These are phyloP conservation scores for Solea senegalensis DNA, from an alignment of 2,113 vertebrate genomes.

Conservation along the genomic window DNA sequence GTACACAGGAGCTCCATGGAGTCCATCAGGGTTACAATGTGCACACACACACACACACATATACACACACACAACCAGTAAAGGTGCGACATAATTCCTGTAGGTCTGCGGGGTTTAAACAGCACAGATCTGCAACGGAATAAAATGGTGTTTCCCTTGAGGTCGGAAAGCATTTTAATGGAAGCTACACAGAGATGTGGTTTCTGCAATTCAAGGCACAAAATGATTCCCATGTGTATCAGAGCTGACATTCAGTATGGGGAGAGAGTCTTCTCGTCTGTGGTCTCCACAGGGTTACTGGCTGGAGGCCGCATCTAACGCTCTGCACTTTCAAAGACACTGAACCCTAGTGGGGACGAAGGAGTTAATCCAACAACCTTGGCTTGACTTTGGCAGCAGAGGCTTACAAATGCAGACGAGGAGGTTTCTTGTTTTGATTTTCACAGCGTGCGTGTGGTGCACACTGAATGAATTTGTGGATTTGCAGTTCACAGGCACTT, in stretches of 20 bases:
- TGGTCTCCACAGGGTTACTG: slow-evolving; percentile 52
- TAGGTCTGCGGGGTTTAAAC: slow-evolving; percentile 48
- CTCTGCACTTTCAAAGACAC: slow-evolving; percentile 54
- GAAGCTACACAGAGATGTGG: slow-evolving; percentile 42
- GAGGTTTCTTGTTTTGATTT: slow-evolving; percentile 53
- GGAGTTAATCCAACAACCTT: slow-evolving; percentile 60
- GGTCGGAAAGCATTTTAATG: slow-evolving; percentile 63
- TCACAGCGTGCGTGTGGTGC: slow-evolving; percentile 1
- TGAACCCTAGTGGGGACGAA: slow-evolving; percentile 27
- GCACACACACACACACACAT: slow-evolving; percentile 4
- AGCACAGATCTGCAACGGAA: slow-evolving; percentile 52
- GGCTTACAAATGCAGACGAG: slow-evolving; percentile 41
- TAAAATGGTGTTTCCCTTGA: slow-evolving; percentile 50
- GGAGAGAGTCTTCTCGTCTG: slow-evolving; percentile 39
- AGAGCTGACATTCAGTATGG: slow-evolving; percentile 26
- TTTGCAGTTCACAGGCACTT: slow-evolving; percentile 18
- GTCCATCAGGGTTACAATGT: slow-evolving; percentile 37
- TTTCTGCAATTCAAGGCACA: slow-evolving; percentile 51
- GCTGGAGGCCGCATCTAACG: slow-evolving; percentile 43
- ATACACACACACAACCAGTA: slow-evolving; percentile 14
- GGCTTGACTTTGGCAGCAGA: slow-evolving; percentile 55
- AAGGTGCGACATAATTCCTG: slow-evolving; percentile 50
- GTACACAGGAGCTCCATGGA: slow-evolving; percentile 37
- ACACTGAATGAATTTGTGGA: slow-evolving; percentile 19
- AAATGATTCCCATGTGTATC: slow-evolving; percentile 46